A percentile compares a stretch with the other conserved stretches of the same genome.
Conservation (phyloP, 2,113 vertebrate species). For the Boleophthalmus pectinirostris region DNA sequence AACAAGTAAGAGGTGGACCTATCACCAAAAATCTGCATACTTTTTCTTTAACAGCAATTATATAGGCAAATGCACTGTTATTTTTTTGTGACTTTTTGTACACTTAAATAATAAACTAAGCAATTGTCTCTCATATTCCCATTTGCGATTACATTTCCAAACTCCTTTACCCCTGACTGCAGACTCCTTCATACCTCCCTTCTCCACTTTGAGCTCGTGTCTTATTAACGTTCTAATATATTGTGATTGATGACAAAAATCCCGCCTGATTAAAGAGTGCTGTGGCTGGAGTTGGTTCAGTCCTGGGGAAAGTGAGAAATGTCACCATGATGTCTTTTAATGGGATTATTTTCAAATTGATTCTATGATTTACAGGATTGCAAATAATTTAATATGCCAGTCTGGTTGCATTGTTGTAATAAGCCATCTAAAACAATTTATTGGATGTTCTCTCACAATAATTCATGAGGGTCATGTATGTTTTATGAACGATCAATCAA, state of each 20-base stretch:
- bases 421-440: slow-evolving; percentile 82
- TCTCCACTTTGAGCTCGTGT: slow-evolving; percentile 48
- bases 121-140: slow-evolving; percentile 1
- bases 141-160: slow-evolving; percentile 46
- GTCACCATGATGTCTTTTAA: slow-evolving; percentile 65
- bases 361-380: slow-evolving; percentile 69
- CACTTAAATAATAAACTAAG: too few species aligned
- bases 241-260: slow-evolving; percentile 70
- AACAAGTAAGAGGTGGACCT: too few species aligned
- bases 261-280: slow-evolving; percentile 58
- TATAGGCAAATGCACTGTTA: too few species aligned
- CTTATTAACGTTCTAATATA: slow-evolving; percentile 67
- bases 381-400: slow-evolving; percentile 75
- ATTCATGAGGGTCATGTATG: slow-evolving; percentile 75
- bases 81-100: too few species aligned
- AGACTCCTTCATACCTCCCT: slow-evolving; percentile 49
- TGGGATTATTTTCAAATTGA: slow-evolving; percentile 68
- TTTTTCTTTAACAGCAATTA: too few species aligned
- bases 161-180: slow-evolving; percentile 23
- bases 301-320: slow-evolving; percentile 56
- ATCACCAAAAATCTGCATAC: too few species aligned
- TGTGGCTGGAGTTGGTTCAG: slow-evolving; percentile 53
- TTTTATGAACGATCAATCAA: slow-evolving; percentile 80
- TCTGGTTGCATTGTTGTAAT: slow-evolving; percentile 76
- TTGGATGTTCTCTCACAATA: slow-evolving; percentile 75